These are phyloP conservation scores for Sanderia malayensis DNA, from an alignment of 30 jellyfish, hydroid and myxozoan genomes.

Conservation along the genomic window DNA sequence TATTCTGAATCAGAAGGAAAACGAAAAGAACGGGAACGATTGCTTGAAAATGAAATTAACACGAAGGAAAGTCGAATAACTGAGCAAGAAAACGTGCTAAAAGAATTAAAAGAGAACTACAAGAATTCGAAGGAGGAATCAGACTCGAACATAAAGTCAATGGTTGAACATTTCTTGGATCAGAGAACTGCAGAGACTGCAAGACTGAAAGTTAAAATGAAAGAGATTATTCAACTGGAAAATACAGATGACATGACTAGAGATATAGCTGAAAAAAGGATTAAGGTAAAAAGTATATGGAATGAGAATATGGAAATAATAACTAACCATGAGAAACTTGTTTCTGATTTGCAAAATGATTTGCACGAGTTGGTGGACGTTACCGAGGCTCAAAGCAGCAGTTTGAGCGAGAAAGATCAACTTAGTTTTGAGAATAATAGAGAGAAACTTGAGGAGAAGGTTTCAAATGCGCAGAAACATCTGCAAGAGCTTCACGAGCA, in stretches of 20 bases:
- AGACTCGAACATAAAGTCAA: conserved; percentile 39
- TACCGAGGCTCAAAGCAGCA: conserved; percentile 59
- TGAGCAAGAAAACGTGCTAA: conserved; percentile 53
- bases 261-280: conserved; percentile 31
- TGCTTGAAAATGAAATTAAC: conserved; percentile 50
- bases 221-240: conserved; percentile 53
- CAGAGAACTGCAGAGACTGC: conserved; percentile 66
- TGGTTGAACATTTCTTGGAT: conserved; percentile 63
- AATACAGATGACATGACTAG: conserved; percentile 17
- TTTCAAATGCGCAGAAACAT: conserved; percentile 31
- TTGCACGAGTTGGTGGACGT: conserved; percentile 44
- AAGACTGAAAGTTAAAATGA: conserved; percentile 53
- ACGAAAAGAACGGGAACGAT: conserved; percentile 61
- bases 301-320: conserved; percentile 51
- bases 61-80: conserved; percentile 51
- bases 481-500: conserved; percentile 44
- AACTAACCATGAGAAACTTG: conserved; percentile 60
- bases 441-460: conserved; percentile 15
- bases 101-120: conserved; percentile 42
- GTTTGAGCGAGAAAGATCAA: conserved; percentile 70
- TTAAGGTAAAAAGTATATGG: conserved; percentile 68
- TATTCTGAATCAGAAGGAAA: conserved; percentile 76
- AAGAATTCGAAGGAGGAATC: conserved; percentile 54
- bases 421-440: conserved; percentile 41
- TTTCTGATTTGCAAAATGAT: conserved; percentile 51